Evolutionary conservation across 2,797 vertebrate genomes (phyloP), one percentile per base, ranked within the genome.

Genomic region (Leptoclinus maculatus): DNA sequence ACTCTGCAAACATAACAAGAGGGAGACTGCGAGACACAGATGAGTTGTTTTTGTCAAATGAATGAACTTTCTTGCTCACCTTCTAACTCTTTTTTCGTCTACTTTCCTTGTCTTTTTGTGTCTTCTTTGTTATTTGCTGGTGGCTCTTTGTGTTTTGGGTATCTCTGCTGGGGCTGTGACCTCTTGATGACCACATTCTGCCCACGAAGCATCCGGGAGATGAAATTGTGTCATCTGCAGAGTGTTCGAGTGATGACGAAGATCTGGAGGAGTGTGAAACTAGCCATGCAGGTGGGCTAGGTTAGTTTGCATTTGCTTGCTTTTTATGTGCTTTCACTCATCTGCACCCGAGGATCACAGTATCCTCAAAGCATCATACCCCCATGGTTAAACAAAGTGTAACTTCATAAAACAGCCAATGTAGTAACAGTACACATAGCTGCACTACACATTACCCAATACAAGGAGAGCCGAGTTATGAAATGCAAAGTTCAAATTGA

Each of bases 241-340:
- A 99, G 93, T 99, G 98, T 93, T 98, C 98, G 65, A 99, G 98
- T 27, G 98, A 99, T 23, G 98, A 99, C 29, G 98, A 99, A 94
- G 98, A 99, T 93, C 95, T 98, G 90, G 97, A 98, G 90, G 98
- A 99, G 94, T 99, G 98, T 92, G 98, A 99, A 60, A 96, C 95
- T 29, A 96, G 95, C 95, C 91, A 90, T 83, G 94, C 97, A 99
- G 98, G 98, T 99, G 98, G 97, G 98, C 97, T 97, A 97, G 97
- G 97, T 98, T 96, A 97, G 97, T 99, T 97, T 97, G 96, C 85
- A 95, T 97, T 96, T 95, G 96, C 96, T 97, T 95, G 94, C 93
- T 94, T 93, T 92, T 86, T 91, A 49, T 89, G 91, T 94, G 92
- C 89, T 91, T 82, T 80, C 88, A 89, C 82, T 95, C 91, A 96